Percentiles rank a stretch among this genome's conserved stretches.
Conservation (phyloP, 1,140 invertebrate species). For the Danaus melanippus region DNA sequence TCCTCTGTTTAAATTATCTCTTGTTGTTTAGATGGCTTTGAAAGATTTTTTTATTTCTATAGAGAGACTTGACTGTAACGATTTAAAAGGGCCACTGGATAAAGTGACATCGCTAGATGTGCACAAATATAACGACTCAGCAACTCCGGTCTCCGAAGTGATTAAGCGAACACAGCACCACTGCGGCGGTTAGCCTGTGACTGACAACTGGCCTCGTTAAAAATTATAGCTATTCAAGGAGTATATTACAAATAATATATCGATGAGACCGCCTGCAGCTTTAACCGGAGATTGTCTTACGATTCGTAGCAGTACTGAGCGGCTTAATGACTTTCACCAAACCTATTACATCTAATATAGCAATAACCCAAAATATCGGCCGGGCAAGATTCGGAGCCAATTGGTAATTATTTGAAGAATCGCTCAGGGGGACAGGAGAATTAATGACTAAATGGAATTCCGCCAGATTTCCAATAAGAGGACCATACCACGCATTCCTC, state of each 20-base stretch:
- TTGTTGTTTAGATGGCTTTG: no score
- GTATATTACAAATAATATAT: no score
- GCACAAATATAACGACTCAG: slow-evolving; percentile 14
- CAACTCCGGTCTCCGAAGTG: slow-evolving; percentile 16
- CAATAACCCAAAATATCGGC: slow-evolving; percentile 12
- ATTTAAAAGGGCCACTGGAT: no score
- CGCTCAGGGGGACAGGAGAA: slow-evolving; percentile 22
- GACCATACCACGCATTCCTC: slow-evolving; percentile 23
- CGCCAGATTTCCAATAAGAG: slow-evolving; percentile 31
- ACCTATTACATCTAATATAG: not conserved
- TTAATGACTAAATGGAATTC: slow-evolving; percentile 22
- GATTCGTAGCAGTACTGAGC: not conserved
- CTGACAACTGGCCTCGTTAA: slow-evolving; percentile 12
- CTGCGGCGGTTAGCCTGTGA: slow-evolving; percentile 12
- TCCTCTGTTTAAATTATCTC: no score
- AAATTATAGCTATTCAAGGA: slow-evolving; percentile 7
- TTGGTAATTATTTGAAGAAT: slow-evolving; percentile 24
- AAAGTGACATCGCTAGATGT: no score
- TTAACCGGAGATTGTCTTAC: not conserved
- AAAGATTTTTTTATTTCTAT: no score
- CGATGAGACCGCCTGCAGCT: not conserved
- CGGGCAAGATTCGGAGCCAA: slow-evolving; percentile 17
- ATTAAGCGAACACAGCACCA: slow-evolving; percentile 39
- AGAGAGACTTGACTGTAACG: no score
- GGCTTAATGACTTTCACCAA: no score